Conservation (phyloP, 2,888 invertebrate genomes). For the Xanthorhoe spadicearia region DNA sequence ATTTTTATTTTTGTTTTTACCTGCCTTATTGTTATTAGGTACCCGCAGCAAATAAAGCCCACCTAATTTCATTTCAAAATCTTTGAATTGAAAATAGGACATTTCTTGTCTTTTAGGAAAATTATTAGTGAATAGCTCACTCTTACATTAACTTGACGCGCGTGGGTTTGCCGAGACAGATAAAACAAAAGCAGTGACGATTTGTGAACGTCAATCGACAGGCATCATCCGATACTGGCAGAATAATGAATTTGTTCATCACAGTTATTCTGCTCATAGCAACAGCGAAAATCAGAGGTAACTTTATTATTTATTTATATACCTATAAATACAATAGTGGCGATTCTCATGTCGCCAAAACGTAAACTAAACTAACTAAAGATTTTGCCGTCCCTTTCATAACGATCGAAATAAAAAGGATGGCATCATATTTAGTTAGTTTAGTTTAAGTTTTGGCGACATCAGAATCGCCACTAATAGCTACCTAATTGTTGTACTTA, state of each 20-base stretch:
- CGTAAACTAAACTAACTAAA: too few species aligned
- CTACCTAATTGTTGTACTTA: neutral
- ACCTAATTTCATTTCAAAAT: too few species aligned
- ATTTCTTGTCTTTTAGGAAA: neutral
- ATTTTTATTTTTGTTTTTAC: too few species aligned
- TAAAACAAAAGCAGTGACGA: slow-evolving; percentile 28
- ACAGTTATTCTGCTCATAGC: slow-evolving; percentile 25
- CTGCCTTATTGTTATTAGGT: too few species aligned
- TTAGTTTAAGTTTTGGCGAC: too few species aligned
- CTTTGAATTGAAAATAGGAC: too few species aligned
- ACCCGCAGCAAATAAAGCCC: too few species aligned
- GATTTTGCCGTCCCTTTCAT: too few species aligned
- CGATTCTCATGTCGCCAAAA: too few species aligned
- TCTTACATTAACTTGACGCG: slow-evolving; percentile 29
- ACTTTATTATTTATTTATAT: slow-evolving; percentile 22
- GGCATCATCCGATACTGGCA: slow-evolving; percentile 1
- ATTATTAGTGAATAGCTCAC: slow-evolving; percentile 4
- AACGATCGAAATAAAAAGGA: too few species aligned
- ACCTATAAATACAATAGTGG: slow-evolving; percentile 6
- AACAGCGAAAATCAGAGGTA: slow-evolving; percentile 36
- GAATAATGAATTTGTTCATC: slow-evolving; percentile 29
- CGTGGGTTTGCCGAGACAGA: slow-evolving; percentile 8
- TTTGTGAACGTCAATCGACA: slow-evolving; percentile 19
- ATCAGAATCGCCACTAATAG: too few species aligned
- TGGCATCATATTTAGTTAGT: too few species aligned